phyloP scores from a whole-genome alignment of 2,888 invertebrate genomes.

The Netelia melanura region DNA sequence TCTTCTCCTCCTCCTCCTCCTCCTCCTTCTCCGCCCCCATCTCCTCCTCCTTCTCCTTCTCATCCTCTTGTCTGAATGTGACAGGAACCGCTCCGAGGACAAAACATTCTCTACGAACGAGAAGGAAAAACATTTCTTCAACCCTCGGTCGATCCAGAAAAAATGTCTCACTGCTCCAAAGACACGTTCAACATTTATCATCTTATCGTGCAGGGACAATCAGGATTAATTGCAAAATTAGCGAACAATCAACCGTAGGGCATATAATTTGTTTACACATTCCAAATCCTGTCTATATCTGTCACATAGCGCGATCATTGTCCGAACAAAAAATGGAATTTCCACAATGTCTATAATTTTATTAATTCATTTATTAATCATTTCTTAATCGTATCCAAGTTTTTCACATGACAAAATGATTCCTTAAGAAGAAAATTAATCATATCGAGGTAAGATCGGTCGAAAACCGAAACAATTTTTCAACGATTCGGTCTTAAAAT shows the following conservation, averaged over 20 bases:
- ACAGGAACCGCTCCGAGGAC: background rate
- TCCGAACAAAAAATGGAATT: too few relatives aligned
- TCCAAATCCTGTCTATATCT: background rate
- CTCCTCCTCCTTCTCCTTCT: background rate
- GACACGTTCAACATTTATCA: background rate
- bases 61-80: background rate
- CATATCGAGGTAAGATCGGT: too few relatives aligned
- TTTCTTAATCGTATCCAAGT: too few relatives aligned
- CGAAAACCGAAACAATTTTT: too few relatives aligned
- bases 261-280: background rate
- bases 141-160: background rate
- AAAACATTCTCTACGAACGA: background rate
- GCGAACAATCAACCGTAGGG: background rate
- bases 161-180: background rate
- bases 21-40: background rate
- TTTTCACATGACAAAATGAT: too few relatives aligned
- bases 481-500: too few relatives aligned
- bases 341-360: too few relatives aligned
- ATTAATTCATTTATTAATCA: too few relatives aligned
- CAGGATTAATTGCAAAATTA: background rate
- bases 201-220: background rate
- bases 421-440: too few relatives aligned
- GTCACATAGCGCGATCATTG: background rate
- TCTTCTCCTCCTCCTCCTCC: background rate
- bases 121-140: background rate